These are phyloP conservation scores for Oegoconia quadripuncta DNA, from an alignment of 2,888 invertebrate genomes.

Conservation along the genomic window DNA sequence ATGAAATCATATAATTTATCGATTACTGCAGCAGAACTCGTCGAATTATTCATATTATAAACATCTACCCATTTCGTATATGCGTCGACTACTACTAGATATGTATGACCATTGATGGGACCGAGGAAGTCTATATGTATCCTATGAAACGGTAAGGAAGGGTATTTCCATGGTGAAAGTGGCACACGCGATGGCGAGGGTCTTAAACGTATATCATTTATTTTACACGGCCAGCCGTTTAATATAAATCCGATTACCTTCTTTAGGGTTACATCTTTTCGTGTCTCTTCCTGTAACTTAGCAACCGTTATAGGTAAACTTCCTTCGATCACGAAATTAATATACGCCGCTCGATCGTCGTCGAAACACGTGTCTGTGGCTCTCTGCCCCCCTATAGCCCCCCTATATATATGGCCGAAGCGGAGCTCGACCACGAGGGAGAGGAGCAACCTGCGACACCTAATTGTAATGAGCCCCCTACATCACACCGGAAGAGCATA, in stretches of 20 bases:
- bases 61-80: constrained; percentile 17
- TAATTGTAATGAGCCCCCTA: no score
- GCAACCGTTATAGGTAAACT: not conserved
- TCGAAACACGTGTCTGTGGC: not conserved
- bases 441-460: constrained; percentile 22
- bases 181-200: constrained; percentile 8
- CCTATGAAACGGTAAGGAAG: not conserved
- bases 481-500: constrained; percentile 23
- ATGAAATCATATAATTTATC: constrained; percentile 13
- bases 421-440: constrained; percentile 9
- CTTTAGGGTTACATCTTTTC: not conserved
- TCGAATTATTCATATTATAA: constrained; percentile 3
- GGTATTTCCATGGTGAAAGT: constrained; percentile 9
- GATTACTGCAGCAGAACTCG: constrained; percentile 9
- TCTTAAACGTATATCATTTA: not conserved
- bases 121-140: constrained; percentile 13
- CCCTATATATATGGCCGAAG: no score
- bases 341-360: not conserved
- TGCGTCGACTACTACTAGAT: constrained; percentile 3
- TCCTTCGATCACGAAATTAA: constrained; percentile 1
- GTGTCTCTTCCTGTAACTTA: not conserved
- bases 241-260: not conserved
- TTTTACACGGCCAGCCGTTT: constrained; percentile 1
- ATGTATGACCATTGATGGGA: constrained; percentile 3
- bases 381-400: not conserved